Base-by-base conservation (phyloP, 2,888 invertebrate genomes). In the Exocentrus adspersus region DNA sequence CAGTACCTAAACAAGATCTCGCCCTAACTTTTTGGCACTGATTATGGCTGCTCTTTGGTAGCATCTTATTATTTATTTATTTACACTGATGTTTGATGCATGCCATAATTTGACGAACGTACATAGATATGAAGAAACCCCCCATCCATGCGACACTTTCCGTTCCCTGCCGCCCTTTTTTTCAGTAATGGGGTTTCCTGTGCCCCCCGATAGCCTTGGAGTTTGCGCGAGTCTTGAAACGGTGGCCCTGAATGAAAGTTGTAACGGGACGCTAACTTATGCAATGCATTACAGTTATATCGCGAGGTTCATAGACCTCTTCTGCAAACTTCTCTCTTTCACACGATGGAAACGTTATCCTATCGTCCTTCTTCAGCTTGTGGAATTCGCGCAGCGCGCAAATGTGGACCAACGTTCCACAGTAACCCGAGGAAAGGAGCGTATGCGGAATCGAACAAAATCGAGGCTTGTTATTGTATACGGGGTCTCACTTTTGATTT, bases 391-490 rank as follows among this genome's bases (percentile, higher is more conserved):
- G 67, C 62, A 56, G 45, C 51, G 41, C 32, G 60, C 60, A 73
- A 79, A 79, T 78, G 77, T 79, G 68, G 78, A 76, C 74, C 79
- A 77, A 78, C 70, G 78, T 62, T 74, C 78, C 67, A 50, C 67
- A 73, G 72, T 79, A 74, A 79, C 79, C 78, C 75, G 76, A 77
- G 76, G 79, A 78, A 80, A 78, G 74, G 77, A 79, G 77, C 71
- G 60, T 65, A 74, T 73, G 72, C 77, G 78, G 77, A 76, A 74
- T 75, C 74, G 72, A 72, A 73, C 45, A 45, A 52, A 60, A 60
- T 60, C 43, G 60, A 51, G n/a, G 51, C 51, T 51, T 30, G 14
- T 51, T 51, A 19, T 20, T 32, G 19, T 50, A 51, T 51, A 45
- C 52, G 19, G 51, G 42, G 52, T 24, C 41, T 51, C 51, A 14